Evolutionary conservation across 2,113 vertebrate genomes (phyloP), one percentile per base, ranked within the genome.

Genomic region (Heliornis fulica): DNA sequence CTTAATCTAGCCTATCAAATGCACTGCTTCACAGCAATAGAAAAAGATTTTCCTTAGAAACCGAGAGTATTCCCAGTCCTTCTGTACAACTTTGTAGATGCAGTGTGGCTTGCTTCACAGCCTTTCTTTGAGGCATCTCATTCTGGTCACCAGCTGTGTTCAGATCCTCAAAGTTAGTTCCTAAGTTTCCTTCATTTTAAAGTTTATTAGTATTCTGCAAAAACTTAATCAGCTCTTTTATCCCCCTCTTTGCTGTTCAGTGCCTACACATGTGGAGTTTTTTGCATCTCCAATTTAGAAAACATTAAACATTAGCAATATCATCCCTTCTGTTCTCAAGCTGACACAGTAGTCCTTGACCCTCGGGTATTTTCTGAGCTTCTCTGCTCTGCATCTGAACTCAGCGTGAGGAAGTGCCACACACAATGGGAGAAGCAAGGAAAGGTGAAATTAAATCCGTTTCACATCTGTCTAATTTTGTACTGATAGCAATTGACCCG

Each of bases 361-460:
- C 66, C 57, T 69, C 4, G 16, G 57, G 72, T 92, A 45, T 78
- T 93, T 96, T 96, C 89, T 41, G 71, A 94, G 69, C 51, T 95
- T 86, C 65, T 92, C 71, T 87, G 90, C 61, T 94, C 82, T 95
- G 66, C 78, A 90, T 87, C 54, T 96, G 89, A 97, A 86, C 66
- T 90, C 92, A 90, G 89, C 88, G 72, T 12, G 65, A 89, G 75
- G 38, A 96, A 97, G 46, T 89, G 29, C 22, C 29, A 34, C 31
- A 23, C 41, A 31, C 51, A 61, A n/a, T 3, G 11, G 32, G 15
- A 94, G 50, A 91, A 82, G 19, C 31, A 74, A 89, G 36, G 16
- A 96, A 93, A 95, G 83, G 43, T 76, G 83, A 96, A 90, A 96
- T 97, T 93, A 95, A 96, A 94, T 85, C 41, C 34, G 85, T 89